A percentile compares a stretch with the other conserved stretches of the same genome.
Conservation (phyloP, 1,140 invertebrate genomes). For the Chrysomallon squamiferum region DNA sequence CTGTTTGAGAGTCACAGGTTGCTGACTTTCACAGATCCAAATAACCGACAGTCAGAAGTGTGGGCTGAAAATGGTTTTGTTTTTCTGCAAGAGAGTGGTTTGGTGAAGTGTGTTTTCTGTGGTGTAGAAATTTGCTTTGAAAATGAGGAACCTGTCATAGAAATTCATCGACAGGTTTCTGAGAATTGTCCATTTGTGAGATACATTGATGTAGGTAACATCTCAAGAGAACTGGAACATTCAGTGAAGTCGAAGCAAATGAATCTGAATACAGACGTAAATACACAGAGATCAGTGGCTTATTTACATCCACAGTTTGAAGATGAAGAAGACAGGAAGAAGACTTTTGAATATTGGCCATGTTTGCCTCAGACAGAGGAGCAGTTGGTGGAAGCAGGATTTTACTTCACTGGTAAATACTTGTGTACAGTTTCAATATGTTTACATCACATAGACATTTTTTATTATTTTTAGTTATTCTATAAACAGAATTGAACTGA, state of each 20-base stretch:
- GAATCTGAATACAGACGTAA: background rate
- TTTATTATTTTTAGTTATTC: no score
- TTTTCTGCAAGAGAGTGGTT: background rate
- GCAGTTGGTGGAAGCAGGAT: no score
- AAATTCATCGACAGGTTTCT: slow-evolving; percentile 13
- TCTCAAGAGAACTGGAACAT: slow-evolving; percentile 11
- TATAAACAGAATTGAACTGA: no score
- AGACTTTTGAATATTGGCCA: slow-evolving; percentile 21
- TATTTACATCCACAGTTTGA: slow-evolving; percentile 23
- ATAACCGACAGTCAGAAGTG: background rate
- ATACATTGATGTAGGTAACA: slow-evolving; percentile 19
- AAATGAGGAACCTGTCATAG: background rate
- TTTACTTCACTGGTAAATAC: no score
- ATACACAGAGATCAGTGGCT: no score
- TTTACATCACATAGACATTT: no score
- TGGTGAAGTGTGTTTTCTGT: slow-evolving; percentile 26
- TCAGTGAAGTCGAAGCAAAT: background rate
- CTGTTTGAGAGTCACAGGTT: slow-evolving; percentile 22
- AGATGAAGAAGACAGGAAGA: slow-evolving; percentile 5
- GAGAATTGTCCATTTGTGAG: slow-evolving; percentile 17
- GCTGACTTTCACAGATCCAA: slow-evolving; percentile 14
- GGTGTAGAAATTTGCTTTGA: slow-evolving; percentile 4
- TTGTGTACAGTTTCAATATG: no score
- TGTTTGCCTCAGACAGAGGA: no score
- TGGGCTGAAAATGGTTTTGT: slow-evolving; percentile 26